A percentile compares a stretch with the other conserved stretches of the same genome.
These are phyloP conservation scores for Lucilia sericata DNA, from an alignment of 1,140 invertebrate species.

Conservation along the genomic window DNA sequence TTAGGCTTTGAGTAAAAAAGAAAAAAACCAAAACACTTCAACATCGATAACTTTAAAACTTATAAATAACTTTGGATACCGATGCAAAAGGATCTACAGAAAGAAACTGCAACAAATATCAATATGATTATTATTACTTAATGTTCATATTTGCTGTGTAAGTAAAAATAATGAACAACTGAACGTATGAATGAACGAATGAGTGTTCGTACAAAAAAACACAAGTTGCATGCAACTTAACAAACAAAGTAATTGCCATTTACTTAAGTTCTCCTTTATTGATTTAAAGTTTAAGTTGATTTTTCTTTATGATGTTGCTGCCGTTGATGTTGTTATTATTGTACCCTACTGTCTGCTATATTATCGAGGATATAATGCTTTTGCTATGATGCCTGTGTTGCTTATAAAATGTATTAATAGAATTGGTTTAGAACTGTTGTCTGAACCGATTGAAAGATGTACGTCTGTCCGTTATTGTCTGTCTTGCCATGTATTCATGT, in stretches of 20 bases:
- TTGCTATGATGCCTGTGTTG: too few relatives aligned
- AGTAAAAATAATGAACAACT: not conserved
- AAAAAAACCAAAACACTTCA: not conserved
- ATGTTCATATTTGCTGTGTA: slow-evolving; percentile 2
- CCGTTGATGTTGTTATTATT: not conserved
- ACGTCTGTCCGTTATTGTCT: too few relatives aligned
- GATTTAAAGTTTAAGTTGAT: not conserved
- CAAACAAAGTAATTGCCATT: slow-evolving; percentile 42
- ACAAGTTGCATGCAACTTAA: slow-evolving; percentile 42
- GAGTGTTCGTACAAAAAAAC: not conserved
- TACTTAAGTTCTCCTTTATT: slow-evolving; percentile 33
- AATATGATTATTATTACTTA: slow-evolving; percentile 39
- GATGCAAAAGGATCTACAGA: too few relatives aligned
- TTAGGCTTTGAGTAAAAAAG: not conserved
- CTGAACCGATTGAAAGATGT: too few relatives aligned
- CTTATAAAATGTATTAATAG: too few relatives aligned
- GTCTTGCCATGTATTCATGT: too few relatives aligned
- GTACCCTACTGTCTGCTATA: too few relatives aligned
- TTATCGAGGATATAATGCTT: too few relatives aligned
- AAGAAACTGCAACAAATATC: not conserved
- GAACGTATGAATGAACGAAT: not conserved
- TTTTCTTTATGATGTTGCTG: not conserved
- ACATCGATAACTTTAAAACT: not conserved
- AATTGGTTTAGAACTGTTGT: too few relatives aligned
- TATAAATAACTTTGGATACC: not conserved